phyloP scores from a whole-genome alignment of 2,113 vertebrate species.

The Megaleporinus macrocephalus region DNA sequence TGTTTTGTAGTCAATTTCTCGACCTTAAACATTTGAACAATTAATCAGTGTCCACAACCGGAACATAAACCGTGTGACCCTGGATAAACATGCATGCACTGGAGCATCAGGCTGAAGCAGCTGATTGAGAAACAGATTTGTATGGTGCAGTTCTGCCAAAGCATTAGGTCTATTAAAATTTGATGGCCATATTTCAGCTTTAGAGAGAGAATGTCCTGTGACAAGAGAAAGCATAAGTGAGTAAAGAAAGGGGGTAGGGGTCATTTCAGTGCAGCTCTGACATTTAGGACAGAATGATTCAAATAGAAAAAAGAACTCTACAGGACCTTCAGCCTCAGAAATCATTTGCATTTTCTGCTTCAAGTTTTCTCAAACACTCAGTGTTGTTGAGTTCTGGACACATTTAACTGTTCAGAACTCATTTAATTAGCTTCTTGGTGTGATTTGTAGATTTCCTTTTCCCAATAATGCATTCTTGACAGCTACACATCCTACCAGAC shows the following conservation, averaged over 20 bases:
- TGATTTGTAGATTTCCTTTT: no score
- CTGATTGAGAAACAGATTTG: slow-evolving; percentile 11
- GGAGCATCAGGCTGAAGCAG: background rate
- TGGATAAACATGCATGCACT: background rate
- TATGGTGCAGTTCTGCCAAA: background rate
- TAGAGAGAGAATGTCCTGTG: background rate
- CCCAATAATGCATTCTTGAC: no score
- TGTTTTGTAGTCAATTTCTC: background rate
- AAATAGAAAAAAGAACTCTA: no score
- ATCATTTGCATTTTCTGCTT: no score
- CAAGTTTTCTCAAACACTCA: no score
- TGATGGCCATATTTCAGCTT: slow-evolving; percentile 29
- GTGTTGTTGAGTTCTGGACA: no score
- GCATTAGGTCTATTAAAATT: slow-evolving; percentile 44
- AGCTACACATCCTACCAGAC: no score
- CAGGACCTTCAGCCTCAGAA: no score
- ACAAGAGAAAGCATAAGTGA: background rate
- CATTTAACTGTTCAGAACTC: no score
- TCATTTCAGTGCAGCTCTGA: background rate
- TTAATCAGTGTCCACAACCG: slow-evolving; percentile 6
- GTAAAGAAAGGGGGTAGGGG: background rate
- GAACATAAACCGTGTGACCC: background rate
- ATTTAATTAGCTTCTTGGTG: no score
- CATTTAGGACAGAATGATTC: no score
- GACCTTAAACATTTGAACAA: slow-evolving; percentile 6